Evolutionary conservation across 1,140 invertebrate genomes (phyloP).

Genomic region (Battus philenor): DNA sequence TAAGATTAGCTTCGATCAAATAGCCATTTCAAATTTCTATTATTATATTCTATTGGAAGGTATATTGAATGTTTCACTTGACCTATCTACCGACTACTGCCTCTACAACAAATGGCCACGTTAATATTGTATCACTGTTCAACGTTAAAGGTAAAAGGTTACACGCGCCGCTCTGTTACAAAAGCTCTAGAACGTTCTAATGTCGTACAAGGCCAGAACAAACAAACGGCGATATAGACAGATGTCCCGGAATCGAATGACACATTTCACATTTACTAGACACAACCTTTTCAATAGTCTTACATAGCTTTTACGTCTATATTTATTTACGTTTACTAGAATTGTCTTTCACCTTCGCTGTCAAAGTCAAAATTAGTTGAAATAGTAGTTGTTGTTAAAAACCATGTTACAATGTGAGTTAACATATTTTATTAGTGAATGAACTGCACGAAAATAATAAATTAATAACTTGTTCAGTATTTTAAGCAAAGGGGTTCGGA

Average conservation of each 20-base stretch:
- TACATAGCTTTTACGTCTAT: neutral
- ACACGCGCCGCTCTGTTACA: constrained; percentile 31
- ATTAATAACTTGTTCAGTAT: too few species aligned
- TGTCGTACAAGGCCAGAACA: constrained; percentile 48
- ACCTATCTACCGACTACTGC: neutral
- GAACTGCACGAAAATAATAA: too few species aligned
- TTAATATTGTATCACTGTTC: neutral
- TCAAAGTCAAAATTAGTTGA: too few species aligned
- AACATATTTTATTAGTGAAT: too few species aligned
- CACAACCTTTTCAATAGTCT: constrained; percentile 13
- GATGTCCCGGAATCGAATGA: constrained; percentile 45
- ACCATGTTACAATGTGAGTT: too few species aligned
- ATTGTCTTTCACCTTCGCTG: constrained; percentile 3
- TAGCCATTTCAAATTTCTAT: too few species aligned
- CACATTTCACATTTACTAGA: constrained; percentile 15
- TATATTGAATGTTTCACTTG: constrained; percentile 2
- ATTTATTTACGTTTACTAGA: constrained; percentile 9
- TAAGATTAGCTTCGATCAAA: too few species aligned
- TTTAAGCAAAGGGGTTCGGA: too few species aligned
- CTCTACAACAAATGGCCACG: neutral
- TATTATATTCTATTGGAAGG: too few species aligned
- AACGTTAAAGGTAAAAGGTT: constrained; percentile 46
- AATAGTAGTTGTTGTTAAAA: too few species aligned
- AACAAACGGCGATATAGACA: constrained; percentile 21
- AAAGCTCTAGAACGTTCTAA: constrained; percentile 25